phyloP scores from a whole-genome alignment of 2,888 invertebrate genomes.

The Zygaena filipendulae region DNA sequence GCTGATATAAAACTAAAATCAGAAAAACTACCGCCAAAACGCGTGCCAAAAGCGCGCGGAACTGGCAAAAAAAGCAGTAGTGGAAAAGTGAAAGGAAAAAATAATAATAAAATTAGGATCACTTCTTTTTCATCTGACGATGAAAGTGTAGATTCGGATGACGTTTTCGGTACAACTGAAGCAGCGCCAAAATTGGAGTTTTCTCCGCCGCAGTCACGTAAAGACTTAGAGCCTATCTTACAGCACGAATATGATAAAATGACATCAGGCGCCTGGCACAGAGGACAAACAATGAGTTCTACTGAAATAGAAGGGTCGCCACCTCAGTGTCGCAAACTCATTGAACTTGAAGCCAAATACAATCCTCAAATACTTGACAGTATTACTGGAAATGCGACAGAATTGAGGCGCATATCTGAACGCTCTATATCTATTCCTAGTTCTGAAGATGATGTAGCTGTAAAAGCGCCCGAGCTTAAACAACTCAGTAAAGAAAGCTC shows the following conservation, averaged over 20 bases:
- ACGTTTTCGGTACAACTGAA: slow-evolving; percentile 81
- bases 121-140: slow-evolving; percentile 82
- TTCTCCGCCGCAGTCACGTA: slow-evolving; percentile 79
- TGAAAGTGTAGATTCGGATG: slow-evolving; percentile 80
- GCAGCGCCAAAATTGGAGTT: slow-evolving; percentile 79
- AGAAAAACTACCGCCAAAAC: slow-evolving; percentile 73
- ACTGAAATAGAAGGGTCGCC: slow-evolving; percentile 83
- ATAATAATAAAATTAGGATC: slow-evolving; percentile 77
- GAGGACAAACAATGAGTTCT: slow-evolving; percentile 80
- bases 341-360: slow-evolving; percentile 73
- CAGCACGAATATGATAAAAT: slow-evolving; percentile 78
- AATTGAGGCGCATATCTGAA: slow-evolving; percentile 77
- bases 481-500: slow-evolving; percentile 62
- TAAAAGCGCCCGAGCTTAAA: slow-evolving; percentile 64
- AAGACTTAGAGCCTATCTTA: slow-evolving; percentile 79
- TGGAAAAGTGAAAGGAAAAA: slow-evolving; percentile 70
- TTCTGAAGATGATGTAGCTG: slow-evolving; percentile 77
- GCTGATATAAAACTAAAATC: slow-evolving; percentile 67
- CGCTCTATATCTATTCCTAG: slow-evolving; percentile 81
- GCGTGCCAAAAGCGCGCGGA: slow-evolving; percentile 71
- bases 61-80: slow-evolving; percentile 67
- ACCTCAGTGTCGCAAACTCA: slow-evolving; percentile 75
- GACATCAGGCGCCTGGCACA: slow-evolving; percentile 73
- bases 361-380: slow-evolving; percentile 73
- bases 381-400: slow-evolving; percentile 72